Base-by-base conservation (phyloP, 1,140 invertebrate genomes). In the Wiebesia pumilae region DNA sequence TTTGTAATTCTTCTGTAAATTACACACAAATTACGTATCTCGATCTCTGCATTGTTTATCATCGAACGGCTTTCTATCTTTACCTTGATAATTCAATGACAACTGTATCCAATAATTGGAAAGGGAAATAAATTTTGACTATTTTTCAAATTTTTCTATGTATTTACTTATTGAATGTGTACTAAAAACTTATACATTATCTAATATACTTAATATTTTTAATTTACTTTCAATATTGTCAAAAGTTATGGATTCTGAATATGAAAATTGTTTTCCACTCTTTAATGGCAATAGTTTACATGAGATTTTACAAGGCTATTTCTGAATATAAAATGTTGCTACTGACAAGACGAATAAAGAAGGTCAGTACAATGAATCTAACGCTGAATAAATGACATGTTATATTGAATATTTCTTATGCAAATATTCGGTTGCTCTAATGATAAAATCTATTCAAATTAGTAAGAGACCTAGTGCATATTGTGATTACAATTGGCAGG, bases 371-470 rank as follows among this genome's bases (percentile, higher is more conserved):
- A 33, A 27, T 27, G 58, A 0, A 24, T 38, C 67, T 73, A 78
- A 51, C 71, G 14, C 58, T 78, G 38, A 78, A 84, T 84, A 78
- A 85, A 54, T 54, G 62, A 85, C 62, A 40, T 38, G 38, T 51
- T 27, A 27, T 21, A 65, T 80, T 80, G 83, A 69, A 80, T 80
- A 80, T 85, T 85, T 85, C 43, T 54, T 69, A 79, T 79, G 83
- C 83, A 79, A 79, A 85, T 80, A 80, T 80, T 79, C 83, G 38
- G 62, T 33, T 30, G 65, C 40, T 82, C 19, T 0, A 27, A n/a
- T 27, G 67, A 78, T 78, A 78, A 78, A 30, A 78, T 78, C 75
- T 78, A 78, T 78, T 78, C 27, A 78, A 78, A 78, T 10, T 27
- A 77, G 33, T 16, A 14, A 21, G 16, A 27, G 10, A 54, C 10